Conservation (phyloP, 2,888 invertebrate genomes). For the Meandrusa payeni region DNA sequence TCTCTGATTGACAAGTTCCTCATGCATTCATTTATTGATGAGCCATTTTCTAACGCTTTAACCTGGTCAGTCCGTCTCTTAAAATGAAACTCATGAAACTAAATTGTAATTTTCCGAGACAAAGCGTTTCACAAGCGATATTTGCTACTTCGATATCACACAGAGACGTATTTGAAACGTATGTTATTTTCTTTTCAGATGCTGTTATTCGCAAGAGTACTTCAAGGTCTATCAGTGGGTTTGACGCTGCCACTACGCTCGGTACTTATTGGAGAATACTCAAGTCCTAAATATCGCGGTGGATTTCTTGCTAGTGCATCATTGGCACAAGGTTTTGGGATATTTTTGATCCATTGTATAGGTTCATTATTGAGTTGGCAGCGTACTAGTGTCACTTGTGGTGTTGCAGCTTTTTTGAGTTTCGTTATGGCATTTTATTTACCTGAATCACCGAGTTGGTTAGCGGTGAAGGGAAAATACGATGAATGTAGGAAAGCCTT, state of each 20-base stretch:
- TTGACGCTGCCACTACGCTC: slow-evolving; percentile 62
- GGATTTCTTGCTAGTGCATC: slow-evolving; percentile 78
- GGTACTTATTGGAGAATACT: slow-evolving; percentile 74
- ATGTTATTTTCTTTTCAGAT: slow-evolving; percentile 19
- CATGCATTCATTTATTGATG: too few relatives aligned
- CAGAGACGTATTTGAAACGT: too few relatives aligned
- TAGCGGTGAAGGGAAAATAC: slow-evolving; percentile 74
- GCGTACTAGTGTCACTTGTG: slow-evolving; percentile 66
- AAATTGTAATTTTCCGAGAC: too few relatives aligned
- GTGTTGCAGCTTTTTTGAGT: slow-evolving; percentile 58
- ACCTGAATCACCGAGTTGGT: slow-evolving; percentile 84
- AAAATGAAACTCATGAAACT: too few relatives aligned
- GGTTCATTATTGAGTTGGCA: slow-evolving; percentile 81
- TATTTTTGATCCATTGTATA: slow-evolving; percentile 78
- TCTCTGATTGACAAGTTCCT: too few relatives aligned
- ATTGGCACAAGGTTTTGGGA: slow-evolving; percentile 77
- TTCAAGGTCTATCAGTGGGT: slow-evolving; percentile 69
- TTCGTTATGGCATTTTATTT: slow-evolving; percentile 51
- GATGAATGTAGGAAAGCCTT: slow-evolving; percentile 75
- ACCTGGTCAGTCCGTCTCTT: too few relatives aligned
- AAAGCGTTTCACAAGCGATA: too few relatives aligned
- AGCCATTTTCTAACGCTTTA: too few relatives aligned
- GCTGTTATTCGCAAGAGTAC: slow-evolving; percentile 44
- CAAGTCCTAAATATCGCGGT: slow-evolving; percentile 79
- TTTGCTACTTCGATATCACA: too few relatives aligned